phyloP scores from a whole-genome alignment of 2,797 vertebrate species.

The Nasua narica region DNA sequence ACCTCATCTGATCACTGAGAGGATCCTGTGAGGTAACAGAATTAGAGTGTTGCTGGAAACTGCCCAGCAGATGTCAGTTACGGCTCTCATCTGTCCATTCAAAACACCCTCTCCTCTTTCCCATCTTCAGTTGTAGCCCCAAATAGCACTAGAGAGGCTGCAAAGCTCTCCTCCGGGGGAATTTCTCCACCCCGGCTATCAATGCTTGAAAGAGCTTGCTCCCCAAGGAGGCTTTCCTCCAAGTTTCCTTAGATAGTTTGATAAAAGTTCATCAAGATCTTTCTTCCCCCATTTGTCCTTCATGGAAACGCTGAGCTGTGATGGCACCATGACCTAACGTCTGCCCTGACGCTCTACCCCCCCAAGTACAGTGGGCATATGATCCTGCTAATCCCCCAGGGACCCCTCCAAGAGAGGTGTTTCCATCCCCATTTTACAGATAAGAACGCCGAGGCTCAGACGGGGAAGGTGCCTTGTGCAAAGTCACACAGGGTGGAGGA shows the following conservation, averaged over 20 bases:
- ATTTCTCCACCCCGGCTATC: background rate
- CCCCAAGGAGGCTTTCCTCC: background rate
- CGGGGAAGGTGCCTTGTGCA: background rate
- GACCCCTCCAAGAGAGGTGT: background rate
- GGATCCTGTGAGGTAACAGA: background rate
- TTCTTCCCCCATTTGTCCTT: background rate
- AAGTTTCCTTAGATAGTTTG: background rate
- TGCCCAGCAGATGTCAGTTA: background rate
- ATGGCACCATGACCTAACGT: background rate
- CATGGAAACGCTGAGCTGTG: background rate
- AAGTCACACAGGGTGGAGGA: background rate
- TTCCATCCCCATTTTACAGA: background rate
- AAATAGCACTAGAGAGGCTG: background rate
- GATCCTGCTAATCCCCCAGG: background rate
- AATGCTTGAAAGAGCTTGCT: background rate
- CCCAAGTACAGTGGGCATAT: background rate
- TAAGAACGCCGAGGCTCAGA: background rate
- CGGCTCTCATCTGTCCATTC: background rate
- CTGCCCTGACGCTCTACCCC: background rate
- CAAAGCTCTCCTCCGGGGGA: background rate
- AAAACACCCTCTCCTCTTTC: background rate
- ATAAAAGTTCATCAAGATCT: background rate
- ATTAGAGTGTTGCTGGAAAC: background rate
- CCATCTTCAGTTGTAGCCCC: background rate
- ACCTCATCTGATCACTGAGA: background rate